Percentiles rank a stretch among this genome's conserved stretches.
These are phyloP conservation scores for Muntiacus reevesi DNA, from an alignment of 2,113 vertebrate genomes.

Conservation along the genomic window DNA sequence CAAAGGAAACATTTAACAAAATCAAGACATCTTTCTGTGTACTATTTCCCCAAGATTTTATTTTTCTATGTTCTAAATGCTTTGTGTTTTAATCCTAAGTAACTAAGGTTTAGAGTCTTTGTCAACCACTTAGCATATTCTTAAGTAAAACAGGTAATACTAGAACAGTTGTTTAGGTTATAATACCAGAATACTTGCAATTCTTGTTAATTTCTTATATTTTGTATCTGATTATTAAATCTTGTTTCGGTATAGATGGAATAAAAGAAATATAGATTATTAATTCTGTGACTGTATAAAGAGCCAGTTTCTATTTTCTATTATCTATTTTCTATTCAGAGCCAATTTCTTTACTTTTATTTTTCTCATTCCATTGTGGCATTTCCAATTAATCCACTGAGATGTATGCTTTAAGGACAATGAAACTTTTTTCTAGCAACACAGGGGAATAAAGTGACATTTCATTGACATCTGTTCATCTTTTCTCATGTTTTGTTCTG, in stretches of 20 bases:
- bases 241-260: neutral
- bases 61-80: neutral
- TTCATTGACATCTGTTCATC: constrained; percentile 5
- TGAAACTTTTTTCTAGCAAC: constrained; percentile 20
- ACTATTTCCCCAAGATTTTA: neutral
- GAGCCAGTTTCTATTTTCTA: neutral
- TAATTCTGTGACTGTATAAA: constrained; percentile 15
- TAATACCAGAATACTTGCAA: constrained; percentile 28
- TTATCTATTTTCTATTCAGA: constrained; percentile 16
- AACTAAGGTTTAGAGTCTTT: neutral
- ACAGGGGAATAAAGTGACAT: constrained; percentile 29
- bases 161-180: constrained; percentile 20
- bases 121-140: neutral
- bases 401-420: constrained; percentile 19
- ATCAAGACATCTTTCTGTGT: neutral
- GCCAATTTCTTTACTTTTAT: constrained; percentile 38
- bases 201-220: constrained; percentile 25
- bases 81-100: constrained; percentile 13
- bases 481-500: neutral
- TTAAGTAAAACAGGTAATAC: constrained; percentile 6
- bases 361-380: constrained; percentile 29
- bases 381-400: constrained; percentile 54
- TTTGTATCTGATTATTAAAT: constrained; percentile 56
- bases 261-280: constrained; percentile 8
- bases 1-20: neutral